Evolutionary conservation across 2,113 vertebrate genomes (phyloP), one percentile per base, ranked within the genome.

Genomic region (Labeo catla): DNA sequence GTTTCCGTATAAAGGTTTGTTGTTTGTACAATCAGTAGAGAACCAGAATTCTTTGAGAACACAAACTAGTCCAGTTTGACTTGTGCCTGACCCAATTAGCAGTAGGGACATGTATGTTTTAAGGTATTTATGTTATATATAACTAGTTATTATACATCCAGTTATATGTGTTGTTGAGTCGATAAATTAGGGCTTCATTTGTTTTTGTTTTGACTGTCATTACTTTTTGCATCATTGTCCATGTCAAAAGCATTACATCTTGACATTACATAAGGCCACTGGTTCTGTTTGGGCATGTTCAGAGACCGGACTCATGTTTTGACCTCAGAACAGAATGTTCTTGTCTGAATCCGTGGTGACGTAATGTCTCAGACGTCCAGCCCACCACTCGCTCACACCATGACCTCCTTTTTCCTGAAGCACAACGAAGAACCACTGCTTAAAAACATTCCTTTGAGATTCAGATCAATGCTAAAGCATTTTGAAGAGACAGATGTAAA

Each of bases 221-320:
- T 61, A 43, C 74, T 21, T 4, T 6, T 72, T 43, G 77, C 77
- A 66, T 86, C 6, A 84, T 16, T 28, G 84, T 21, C 59, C 90
- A 87, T 88, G 83, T 78, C 52, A 57, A 79, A 9, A 34, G 57
- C 79, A 90, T 91, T 84, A 89, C 86, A 28, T 84, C 74, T 8
- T 77, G 3, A 76, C 84, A 86, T 94, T 93, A 93, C 74, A 83
- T 93, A 94, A 94, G 86, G 0, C 74, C 45, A 36, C 19, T n/a
- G n/a, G 36, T 70, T 88, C 88, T 84, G 94, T 92, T 88, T 65
- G 83, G 92, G 52, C 94, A 90, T 90, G 93, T 85, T 36, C 11
- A 13, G 23, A 49, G 52, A 21, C 66, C 7, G 63, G 49, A 39
- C 57, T 73, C 3, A 52, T 34, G 36, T 77, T 34, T 74, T 85